A percentile compares a stretch with the other conserved stretches of the same genome.
phyloP scores from a whole-genome alignment of 2,888 invertebrate species.

The Gandaritis pyraliata region DNA sequence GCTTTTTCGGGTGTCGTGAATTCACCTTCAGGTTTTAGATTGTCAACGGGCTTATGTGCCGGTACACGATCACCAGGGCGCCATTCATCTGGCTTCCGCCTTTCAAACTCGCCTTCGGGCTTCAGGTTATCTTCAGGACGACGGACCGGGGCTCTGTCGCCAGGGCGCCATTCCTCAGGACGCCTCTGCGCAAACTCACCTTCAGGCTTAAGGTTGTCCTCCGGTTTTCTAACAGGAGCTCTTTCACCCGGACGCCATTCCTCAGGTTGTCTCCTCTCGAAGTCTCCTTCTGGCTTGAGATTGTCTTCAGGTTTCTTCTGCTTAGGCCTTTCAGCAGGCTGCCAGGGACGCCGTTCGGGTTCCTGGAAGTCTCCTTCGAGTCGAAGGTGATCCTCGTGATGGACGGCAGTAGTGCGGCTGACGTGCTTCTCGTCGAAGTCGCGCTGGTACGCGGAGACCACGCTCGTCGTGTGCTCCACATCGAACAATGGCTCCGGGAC shows the following conservation, averaged over 20 bases:
- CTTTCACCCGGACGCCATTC: conserved; percentile 80
- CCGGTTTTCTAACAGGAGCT: conserved; percentile 66
- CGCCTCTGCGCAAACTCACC: conserved; percentile 71
- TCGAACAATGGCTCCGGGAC: conserved; percentile 85
- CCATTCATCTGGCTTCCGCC: conserved; percentile 62
- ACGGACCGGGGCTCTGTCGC: conserved; percentile 49
- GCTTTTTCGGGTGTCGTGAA: conserved; percentile 61
- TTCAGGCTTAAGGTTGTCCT: conserved; percentile 80
- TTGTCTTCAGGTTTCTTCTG: conserved; percentile 85
- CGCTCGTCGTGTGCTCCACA: conserved; percentile 82
- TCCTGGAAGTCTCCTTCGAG: conserved; percentile 88
- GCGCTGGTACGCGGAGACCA: conserved; percentile 86
- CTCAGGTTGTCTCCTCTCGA: conserved; percentile 72
- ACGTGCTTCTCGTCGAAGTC: conserved; percentile 88
- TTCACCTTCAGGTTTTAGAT: conserved; percentile 73
- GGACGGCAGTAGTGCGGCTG: conserved; percentile 83
- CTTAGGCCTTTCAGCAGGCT: conserved; percentile 84
- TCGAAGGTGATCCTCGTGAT: conserved; percentile 88
- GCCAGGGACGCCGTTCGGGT: conserved; percentile 77
- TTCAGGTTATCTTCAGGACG: conserved; percentile 78
- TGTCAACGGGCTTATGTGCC: conserved; percentile 81
- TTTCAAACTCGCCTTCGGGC: conserved; percentile 82
- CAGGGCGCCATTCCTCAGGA: conserved; percentile 70
- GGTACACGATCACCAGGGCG: conserved; percentile 75
- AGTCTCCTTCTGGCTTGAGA: conserved; percentile 83